phyloP scores from a whole-genome alignment of 2,888 invertebrate species.

The Ernsta delagoae region DNA sequence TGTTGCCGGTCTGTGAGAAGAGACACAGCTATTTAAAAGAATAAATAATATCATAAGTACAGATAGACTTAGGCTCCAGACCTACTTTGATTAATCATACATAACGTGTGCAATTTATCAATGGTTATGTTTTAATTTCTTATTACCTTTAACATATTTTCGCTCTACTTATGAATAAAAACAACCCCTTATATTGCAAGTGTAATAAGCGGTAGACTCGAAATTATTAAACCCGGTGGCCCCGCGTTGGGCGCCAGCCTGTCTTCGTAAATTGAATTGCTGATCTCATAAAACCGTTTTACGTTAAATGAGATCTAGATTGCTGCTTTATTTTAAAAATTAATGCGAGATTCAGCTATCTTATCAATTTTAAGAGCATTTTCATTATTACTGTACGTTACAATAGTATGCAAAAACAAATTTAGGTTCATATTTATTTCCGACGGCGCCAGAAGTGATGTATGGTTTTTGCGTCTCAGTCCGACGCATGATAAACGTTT shows the following conservation, averaged over 20 bases:
- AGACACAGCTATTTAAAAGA: constrained; percentile 55
- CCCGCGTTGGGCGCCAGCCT: constrained; percentile 66
- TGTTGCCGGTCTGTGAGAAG: constrained; percentile 64
- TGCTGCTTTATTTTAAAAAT: neutral
- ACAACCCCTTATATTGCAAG: constrained; percentile 40
- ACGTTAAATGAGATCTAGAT: constrained; percentile 1
- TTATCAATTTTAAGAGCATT: neutral
- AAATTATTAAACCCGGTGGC: constrained; percentile 57
- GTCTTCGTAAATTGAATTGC: constrained; percentile 47
- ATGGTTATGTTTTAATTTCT: too few relatives aligned
- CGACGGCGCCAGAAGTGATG: neutral
- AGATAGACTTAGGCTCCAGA: neutral
- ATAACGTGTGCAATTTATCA: too few relatives aligned
- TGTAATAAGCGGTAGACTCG: constrained; percentile 54
- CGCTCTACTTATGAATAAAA: constrained; percentile 2
- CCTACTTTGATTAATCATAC: too few relatives aligned
- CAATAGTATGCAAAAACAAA: too few relatives aligned
- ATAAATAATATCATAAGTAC: constrained; percentile 29
- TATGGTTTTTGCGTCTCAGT: neutral
- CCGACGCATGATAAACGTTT: neutral
- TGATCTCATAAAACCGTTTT: constrained; percentile 20
- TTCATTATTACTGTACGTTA: too few relatives aligned
- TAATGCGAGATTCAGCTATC: neutral
- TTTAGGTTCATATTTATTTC: too few relatives aligned
- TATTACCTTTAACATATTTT: neutral